A percentile compares a stretch with the other conserved stretches of the same genome.
These are phyloP conservation scores for Dermatemys mawii DNA, from an alignment of 2,113 vertebrate species.

Conservation along the genomic window DNA sequence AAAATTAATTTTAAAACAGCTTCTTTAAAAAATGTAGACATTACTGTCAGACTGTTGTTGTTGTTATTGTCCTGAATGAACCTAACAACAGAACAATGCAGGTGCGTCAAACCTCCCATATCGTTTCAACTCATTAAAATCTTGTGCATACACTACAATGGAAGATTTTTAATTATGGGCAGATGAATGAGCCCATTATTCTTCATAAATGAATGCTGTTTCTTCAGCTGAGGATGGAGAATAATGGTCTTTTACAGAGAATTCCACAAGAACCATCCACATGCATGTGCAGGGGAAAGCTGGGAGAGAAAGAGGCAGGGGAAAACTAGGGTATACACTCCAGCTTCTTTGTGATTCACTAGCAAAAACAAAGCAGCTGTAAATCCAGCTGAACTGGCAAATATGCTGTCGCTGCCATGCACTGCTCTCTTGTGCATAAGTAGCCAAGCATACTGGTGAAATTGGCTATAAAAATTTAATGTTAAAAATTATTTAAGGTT, in stretches of 20 bases:
- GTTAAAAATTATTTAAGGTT: not conserved
- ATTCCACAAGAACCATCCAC: not conserved
- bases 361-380: not conserved
- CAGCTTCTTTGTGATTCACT: not conserved
- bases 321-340: not conserved
- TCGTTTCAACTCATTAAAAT: not conserved
- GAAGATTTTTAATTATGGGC: not conserved
- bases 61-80: not conserved
- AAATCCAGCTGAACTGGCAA: not conserved
- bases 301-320: not conserved
- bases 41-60: not conserved
- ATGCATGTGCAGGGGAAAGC: not conserved
- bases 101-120: not conserved
- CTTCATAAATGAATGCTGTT: not conserved
- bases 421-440: not conserved
- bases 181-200: not conserved
- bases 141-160: not conserved
- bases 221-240: not conserved
- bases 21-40: not conserved
- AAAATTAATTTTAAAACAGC: not conserved
- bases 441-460: not conserved
- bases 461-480: not conserved
- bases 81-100: not conserved
- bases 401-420: not conserved
- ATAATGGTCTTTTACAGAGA: not conserved